Percentiles rank a stretch among this genome's conserved stretches.
These are phyloP conservation scores for Rhizoglyphus robini DNA, from an alignment of 1,140 invertebrate species.

Conservation along the genomic window DNA sequence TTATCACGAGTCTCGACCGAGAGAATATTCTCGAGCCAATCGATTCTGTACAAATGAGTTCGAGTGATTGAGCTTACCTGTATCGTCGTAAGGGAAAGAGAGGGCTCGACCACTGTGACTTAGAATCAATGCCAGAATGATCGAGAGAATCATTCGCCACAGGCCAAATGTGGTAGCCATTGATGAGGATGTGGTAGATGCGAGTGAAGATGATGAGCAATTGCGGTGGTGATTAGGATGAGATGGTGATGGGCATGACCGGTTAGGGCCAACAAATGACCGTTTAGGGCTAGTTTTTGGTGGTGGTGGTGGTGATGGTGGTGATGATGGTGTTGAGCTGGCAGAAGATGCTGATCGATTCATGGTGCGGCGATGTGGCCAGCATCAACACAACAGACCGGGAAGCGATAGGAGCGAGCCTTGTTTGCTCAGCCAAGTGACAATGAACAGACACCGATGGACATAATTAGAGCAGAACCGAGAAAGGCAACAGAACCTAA, in stretches of 20 bases:
- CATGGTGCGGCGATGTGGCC: no score
- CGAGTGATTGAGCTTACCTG: conserved; percentile 11
- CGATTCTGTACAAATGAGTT: no score
- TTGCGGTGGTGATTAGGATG: neutral
- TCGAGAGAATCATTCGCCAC: neutral
- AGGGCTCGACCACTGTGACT: conserved; percentile 1
- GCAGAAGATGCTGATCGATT: neutral
- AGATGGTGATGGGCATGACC: neutral
- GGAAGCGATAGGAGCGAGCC: no score
- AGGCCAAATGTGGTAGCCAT: neutral
- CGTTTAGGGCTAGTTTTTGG: neutral
- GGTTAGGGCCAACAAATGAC: neutral
- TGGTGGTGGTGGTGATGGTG: neutral
- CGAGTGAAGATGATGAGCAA: neutral
- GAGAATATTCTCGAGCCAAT: no score
- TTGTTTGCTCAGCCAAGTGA: no score
- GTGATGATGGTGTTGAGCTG: neutral
- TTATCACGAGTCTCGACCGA: no score
- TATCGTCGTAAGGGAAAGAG: conserved; percentile 13
- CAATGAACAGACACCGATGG: no score
- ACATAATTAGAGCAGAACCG: neutral
- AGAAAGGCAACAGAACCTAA: neutral
- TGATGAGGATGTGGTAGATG: neutral
- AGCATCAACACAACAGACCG: no score
- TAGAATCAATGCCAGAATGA: conserved; percentile 7